Conservation (phyloP, 1,140 invertebrate genomes). For the Brachionus manjavacas region DNA sequence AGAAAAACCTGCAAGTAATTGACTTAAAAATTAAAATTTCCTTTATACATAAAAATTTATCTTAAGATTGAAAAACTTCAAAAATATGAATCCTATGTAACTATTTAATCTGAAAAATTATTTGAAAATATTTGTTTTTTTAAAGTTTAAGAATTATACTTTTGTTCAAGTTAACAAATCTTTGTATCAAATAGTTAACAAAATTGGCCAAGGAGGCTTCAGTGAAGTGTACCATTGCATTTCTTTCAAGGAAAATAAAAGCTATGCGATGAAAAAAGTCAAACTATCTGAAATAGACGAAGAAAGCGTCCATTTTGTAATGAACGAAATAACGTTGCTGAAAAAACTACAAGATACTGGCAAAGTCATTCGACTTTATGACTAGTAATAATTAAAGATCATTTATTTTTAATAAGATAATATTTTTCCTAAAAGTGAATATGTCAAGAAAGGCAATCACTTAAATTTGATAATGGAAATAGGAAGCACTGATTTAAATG, state of each 20-base stretch:
- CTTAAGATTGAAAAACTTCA: not conserved
- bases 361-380: slow-evolving; percentile 74
- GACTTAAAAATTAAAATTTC: not conserved
- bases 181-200: slow-evolving; percentile 37
- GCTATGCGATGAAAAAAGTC: slow-evolving; percentile 39
- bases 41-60: not conserved
- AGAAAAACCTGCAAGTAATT: not conserved
- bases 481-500: slow-evolving; percentile 80
- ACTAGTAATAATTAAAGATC: slow-evolving; percentile 69
- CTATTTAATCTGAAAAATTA: not conserved
- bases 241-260: slow-evolving; percentile 6
- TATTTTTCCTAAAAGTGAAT: slow-evolving; percentile 56
- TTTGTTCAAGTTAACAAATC: not conserved
- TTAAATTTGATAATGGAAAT: slow-evolving; percentile 84
- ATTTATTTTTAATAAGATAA: not conserved
- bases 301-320: not conserved
- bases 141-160: slow-evolving; percentile 4
- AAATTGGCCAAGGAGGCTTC: slow-evolving; percentile 41
- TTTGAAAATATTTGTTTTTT: not conserved
- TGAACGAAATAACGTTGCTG: slow-evolving; percentile 81
- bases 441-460: slow-evolving; percentile 53
- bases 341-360: slow-evolving; percentile 73
- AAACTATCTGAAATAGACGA: slow-evolving; percentile 1
- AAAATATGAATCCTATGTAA: slow-evolving; percentile 7
- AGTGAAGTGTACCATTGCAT: slow-evolving; percentile 35